Conservation (phyloP, 2,888 invertebrate species). For the Leptodirus hochenwartii region DNA sequence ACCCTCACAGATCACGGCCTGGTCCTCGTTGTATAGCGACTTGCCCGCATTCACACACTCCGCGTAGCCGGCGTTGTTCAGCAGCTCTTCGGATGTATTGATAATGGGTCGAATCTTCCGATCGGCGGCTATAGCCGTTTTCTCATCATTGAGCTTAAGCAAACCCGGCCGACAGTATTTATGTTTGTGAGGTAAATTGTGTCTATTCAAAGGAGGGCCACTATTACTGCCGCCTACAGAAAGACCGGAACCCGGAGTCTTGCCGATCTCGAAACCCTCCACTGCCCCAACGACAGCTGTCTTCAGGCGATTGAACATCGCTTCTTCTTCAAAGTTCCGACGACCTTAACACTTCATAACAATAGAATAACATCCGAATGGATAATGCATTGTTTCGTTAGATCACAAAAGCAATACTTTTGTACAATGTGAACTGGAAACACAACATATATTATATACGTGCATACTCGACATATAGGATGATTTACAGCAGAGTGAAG, state of each 20-base stretch:
- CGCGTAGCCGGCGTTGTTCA: constrained; percentile 39
- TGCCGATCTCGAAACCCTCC: constrained; percentile 10
- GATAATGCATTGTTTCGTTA: no score
- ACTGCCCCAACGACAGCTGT: constrained; percentile 11
- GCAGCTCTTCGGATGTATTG: constrained; percentile 7
- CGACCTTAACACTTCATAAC: no score
- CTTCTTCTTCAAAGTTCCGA: no score
- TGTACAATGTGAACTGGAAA: no score
- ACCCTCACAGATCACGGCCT: constrained; percentile 35
- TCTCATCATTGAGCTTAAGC: constrained; percentile 10
- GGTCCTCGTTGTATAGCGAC: constrained; percentile 60
- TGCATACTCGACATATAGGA: no score
- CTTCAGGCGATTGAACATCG: constrained; percentile 11
- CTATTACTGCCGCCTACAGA: no score
- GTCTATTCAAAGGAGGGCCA: no score
- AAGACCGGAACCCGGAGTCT: no score
- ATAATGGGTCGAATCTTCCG: constrained; percentile 10
- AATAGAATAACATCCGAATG: no score
- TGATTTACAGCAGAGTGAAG: no score
- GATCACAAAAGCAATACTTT: no score
- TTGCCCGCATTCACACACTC: constrained; percentile 75
- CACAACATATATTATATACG: no score
- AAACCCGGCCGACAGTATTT: constrained; percentile 10
- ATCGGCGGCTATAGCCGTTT: constrained; percentile 9
- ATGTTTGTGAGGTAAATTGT: constrained; percentile 10